A percentile compares a stretch with the other conserved stretches of the same genome.
These are phyloP conservation scores for honey bee (Apis mellifera) DNA, from an alignment of 1,140 invertebrate species.

Conservation along the genomic window DNA sequence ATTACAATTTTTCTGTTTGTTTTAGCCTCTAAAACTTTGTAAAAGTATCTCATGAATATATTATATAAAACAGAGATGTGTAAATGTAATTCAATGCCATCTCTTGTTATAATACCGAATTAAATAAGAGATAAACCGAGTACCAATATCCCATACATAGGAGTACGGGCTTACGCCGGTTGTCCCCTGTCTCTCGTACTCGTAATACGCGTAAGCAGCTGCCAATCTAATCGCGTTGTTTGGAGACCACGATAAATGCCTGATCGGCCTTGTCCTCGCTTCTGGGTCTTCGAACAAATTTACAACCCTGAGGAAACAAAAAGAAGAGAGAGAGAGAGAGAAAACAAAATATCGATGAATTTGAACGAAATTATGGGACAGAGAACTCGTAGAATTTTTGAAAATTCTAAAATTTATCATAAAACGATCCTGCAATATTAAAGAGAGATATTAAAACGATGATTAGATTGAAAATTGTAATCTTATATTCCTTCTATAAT, in stretches of 20 bases:
- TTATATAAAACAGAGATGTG: too few species aligned
- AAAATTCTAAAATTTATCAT: too few species aligned
- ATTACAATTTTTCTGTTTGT: too few species aligned
- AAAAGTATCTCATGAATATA: too few species aligned
- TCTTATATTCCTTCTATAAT: too few species aligned
- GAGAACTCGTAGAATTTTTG: too few species aligned
- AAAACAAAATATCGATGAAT: not conserved
- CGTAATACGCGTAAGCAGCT: conserved; percentile 90
- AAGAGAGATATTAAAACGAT: too few species aligned
- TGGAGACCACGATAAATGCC: conserved; percentile 93
- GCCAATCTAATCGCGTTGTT: conserved; percentile 91
- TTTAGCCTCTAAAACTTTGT: too few species aligned
- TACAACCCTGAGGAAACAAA: conserved; percentile 58
- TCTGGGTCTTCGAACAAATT: conserved; percentile 83
- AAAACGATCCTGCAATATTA: too few species aligned
- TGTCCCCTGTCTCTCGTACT: conserved; percentile 83
- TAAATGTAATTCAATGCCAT: too few species aligned
- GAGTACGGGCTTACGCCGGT: conserved; percentile 83
- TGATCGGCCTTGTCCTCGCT: conserved; percentile 87
- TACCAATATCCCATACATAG: conserved; percentile 95
- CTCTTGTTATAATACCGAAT: not conserved
- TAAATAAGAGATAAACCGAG: conserved; percentile 54
- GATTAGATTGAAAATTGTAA: too few species aligned
- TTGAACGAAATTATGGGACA: too few species aligned
- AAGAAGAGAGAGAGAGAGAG: not conserved